Evolutionary conservation across 2,797 vertebrate genomes (phyloP), one percentile per base, ranked within the genome.

Genomic region (Arrhamphus sclerolepis): DNA sequence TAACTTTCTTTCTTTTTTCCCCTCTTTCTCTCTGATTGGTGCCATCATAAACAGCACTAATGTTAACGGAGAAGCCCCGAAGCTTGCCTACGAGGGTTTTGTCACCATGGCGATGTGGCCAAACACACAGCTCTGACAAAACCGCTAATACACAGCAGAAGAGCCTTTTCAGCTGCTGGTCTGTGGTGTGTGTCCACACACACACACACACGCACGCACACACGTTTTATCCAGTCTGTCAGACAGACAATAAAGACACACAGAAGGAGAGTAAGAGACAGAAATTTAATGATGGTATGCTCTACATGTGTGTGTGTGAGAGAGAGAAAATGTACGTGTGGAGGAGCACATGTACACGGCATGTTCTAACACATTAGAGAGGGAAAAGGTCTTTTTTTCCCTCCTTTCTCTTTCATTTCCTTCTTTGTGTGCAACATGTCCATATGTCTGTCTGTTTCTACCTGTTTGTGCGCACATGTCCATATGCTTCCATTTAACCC

Each of bases 401-500:
- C 6, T 26, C 24, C 7, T 38, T 14, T 38, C n/a, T 24, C 18
- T 28, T 65, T 51, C 16, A 11, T 70, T 67, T 66, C 40, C 28
- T 62, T 46, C 56, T 62, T 54, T 66, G 42, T 74, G 70, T 67
- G 57, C 64, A 53, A n/a, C 31, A 41, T 50, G 46, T 84, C 56
- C 62, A 70, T 19, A 66, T 74, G 56, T 68, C 70, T 62, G 56
- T 68, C 70, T 60, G 70, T 73, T 48, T 56, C 51, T 46, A 5
- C 58, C 48, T 52, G 51, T 46, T 39, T 62, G 31, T 58, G 46
- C 42, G 61, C 50, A 43, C 48, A 34, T 19, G n/a, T 63, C 65
- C 83, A 89, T 86, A 70, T 91, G 89, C 78, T 85, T 88, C 76
- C 78, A 59, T 85, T 92, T 89, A 90, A 90, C 88, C 87, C 78